Base-by-base conservation (phyloP, 2,888 invertebrate genomes). In the Drosophila suboccidentalis region DNA sequence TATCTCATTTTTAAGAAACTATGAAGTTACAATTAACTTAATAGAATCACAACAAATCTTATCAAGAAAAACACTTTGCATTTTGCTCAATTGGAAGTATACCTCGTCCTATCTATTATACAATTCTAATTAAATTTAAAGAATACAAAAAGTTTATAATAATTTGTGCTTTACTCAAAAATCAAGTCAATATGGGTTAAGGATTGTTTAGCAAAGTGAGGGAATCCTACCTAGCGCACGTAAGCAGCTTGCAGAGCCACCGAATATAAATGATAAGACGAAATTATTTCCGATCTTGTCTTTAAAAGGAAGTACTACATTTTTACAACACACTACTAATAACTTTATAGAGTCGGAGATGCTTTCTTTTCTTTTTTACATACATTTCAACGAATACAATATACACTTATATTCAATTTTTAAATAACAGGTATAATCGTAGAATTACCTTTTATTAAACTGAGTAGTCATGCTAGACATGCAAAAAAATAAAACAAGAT, bases 1-100 rank as follows among this genome's bases (percentile, higher is more conserved):
- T 55, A 55, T 58, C 58, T 58, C 3, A 39, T 8, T 39, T 26
- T 54, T 22, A 22, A 32, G 1, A 13, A 34, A 51, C 13, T 51
- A 22, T 51, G 17, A 17, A 17, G 34, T 22, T 51, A 38, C 51
- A 51, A 38, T 26, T 38, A 51, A 38, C n/a, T 46, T n/a, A n/a
- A 5, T 9, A 34, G 32, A 50, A 50, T 19, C 11, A 17, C 19
- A 44, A 4, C 22, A 44, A 44, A 44, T 22, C 13, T 13, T 22
- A 44, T 22, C 3, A 22, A 22, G 6, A 6, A 34, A 49, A 49
- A 49, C 32, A 17, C 8, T 32, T 15, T 29, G 9, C 9, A 8
- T n/a, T 46, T 4, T 9, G n/a, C 26, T 46, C 1, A 9, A n/a
- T n/a, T 46, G 41, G 10, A 9, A 43, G 19, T 11, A 13, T 22